phyloP scores from a whole-genome alignment of 2,888 invertebrate genomes.

The Leistus spinibarbis region DNA sequence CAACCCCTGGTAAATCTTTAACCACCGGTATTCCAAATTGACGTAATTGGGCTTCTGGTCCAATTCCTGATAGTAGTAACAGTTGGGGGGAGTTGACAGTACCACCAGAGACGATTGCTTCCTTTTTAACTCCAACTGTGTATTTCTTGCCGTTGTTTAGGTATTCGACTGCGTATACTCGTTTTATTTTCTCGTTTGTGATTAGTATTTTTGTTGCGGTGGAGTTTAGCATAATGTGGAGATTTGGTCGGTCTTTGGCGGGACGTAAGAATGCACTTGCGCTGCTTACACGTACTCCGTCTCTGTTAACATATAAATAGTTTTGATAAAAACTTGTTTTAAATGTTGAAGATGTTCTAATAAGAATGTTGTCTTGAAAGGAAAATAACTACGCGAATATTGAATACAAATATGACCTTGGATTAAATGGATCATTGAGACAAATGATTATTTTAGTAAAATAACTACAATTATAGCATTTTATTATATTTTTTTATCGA shows the following conservation, averaged over 20 bases:
- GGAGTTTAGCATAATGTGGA: constrained; percentile 68
- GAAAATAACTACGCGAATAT: neutral
- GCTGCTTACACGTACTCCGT: constrained; percentile 67
- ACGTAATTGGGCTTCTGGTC: constrained; percentile 65
- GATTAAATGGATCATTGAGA: neutral
- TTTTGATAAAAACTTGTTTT: neutral
- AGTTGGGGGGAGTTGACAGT: constrained; percentile 72
- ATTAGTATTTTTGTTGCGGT: constrained; percentile 65
- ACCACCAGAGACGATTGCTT: constrained; percentile 68
- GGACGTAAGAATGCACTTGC: constrained; percentile 69
- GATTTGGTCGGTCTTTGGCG: constrained; percentile 62
- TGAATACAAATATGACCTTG: neutral
- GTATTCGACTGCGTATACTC: constrained; percentile 66
- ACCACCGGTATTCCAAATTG: constrained; percentile 65
- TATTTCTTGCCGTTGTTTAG: constrained; percentile 60
- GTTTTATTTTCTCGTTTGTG: constrained; percentile 56
- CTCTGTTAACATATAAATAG: constrained; percentile 52
- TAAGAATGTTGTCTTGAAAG: neutral
- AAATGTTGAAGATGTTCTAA: neutral
- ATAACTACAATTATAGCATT: too few relatives aligned
- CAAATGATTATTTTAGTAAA: too few relatives aligned
- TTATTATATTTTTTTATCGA: too few relatives aligned
- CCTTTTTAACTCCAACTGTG: constrained; percentile 60
- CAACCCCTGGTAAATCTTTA: constrained; percentile 70
- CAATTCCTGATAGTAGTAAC: constrained; percentile 70